Conservation (phyloP, 1,140 invertebrate species). For the Danaus melanippus region DNA sequence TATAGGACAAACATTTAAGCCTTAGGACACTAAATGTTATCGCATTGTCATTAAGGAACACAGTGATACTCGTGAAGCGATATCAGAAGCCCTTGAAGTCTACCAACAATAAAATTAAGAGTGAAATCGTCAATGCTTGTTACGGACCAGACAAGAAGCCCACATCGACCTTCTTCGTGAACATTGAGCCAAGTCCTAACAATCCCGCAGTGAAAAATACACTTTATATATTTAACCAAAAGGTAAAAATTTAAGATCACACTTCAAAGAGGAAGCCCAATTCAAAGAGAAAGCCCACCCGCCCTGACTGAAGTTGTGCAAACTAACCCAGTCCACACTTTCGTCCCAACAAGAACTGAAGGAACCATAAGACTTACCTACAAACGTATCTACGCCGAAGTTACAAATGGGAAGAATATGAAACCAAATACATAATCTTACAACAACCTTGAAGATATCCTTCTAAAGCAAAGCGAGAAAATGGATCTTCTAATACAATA, state of each 20-base stretch:
- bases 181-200: constrained; percentile 9
- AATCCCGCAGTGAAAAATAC: constrained; percentile 16
- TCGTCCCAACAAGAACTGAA: background rate
- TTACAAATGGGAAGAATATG: background rate
- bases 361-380: background rate
- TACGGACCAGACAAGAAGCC: constrained; percentile 20
- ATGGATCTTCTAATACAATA: constrained; percentile 27
- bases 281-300: background rate
- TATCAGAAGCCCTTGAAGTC: constrained; percentile 18
- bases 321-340: background rate
- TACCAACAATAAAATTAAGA: constrained; percentile 15
- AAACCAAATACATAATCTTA: background rate
- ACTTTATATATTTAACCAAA: constrained; percentile 19
- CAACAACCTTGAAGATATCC: constrained; percentile 11
- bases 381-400: background rate
- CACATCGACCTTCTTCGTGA: constrained; percentile 23
- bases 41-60: constrained; percentile 25
- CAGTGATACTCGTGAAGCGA: constrained; percentile 14
- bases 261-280: too few relatives aligned
- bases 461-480: constrained; percentile 24
- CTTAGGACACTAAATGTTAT: constrained; percentile 12
- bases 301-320: too few relatives aligned
- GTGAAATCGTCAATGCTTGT: constrained; percentile 23
- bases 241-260: too few relatives aligned
- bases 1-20: constrained; percentile 24